Evolutionary conservation across 2,888 invertebrate genomes (phyloP).

Genomic region (Bembecia ichneumoniformis): DNA sequence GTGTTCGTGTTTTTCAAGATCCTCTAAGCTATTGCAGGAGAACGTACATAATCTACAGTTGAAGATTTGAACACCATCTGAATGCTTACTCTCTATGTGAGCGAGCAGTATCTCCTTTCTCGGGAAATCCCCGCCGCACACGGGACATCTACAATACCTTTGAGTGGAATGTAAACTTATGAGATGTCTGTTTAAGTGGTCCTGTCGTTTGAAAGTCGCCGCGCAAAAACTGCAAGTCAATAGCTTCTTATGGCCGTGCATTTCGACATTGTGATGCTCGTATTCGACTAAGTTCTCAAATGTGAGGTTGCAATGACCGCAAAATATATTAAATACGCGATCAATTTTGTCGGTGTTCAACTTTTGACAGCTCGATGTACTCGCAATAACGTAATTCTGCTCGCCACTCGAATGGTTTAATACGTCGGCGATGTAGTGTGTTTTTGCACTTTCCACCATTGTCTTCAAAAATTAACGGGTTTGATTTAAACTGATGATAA

Average conservation of each 20-base stretch:
- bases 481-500: no score
- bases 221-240: conserved; percentile 26
- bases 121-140: conserved; percentile 28
- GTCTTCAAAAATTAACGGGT: no score
- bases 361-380: no score
- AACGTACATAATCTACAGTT: conserved; percentile 29
- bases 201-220: conserved; percentile 29
- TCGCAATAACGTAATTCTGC: no score
- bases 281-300: conserved; percentile 23
- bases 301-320: conserved; percentile 26
- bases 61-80: conserved; percentile 18
- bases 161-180: conserved; percentile 25
- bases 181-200: conserved; percentile 39
- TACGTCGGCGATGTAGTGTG: neutral
- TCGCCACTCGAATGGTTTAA: no score
- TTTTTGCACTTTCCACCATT: neutral
- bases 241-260: conserved; percentile 24
- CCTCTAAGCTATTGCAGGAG: conserved; percentile 17
- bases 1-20: conserved; percentile 28
- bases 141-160: conserved; percentile 27
- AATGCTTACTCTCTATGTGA: conserved; percentile 32
- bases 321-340: neutral
- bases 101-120: conserved; percentile 25
- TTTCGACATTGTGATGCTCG: conserved; percentile 29
- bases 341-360: neutral